Conservation (phyloP, 30 jellyfish, hydroid and myxozoan species). For the Rhopilema esculentum region DNA sequence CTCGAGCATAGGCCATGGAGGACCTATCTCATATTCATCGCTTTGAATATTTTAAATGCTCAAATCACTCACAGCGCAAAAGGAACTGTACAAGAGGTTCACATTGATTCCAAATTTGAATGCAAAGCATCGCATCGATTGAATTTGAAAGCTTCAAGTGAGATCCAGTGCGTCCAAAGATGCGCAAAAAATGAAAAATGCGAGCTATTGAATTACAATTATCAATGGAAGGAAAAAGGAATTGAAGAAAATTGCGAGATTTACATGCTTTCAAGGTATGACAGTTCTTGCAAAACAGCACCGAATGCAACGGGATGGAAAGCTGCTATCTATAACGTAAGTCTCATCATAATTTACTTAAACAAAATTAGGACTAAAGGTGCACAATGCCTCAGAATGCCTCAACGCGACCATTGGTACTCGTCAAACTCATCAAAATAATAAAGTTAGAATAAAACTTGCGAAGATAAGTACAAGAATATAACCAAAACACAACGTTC, state of each 20-base stretch:
- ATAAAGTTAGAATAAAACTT: too few species aligned
- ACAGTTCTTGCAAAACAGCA: constrained; percentile 13
- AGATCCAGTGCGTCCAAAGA: constrained; percentile 33
- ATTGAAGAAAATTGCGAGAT: constrained; percentile 37
- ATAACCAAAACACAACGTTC: too few species aligned
- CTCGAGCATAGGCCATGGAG: too few species aligned
- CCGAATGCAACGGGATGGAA: constrained; percentile 12
- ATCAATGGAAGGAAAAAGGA: background rate
- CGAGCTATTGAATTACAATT: constrained; percentile 19
- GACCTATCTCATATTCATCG: too few species aligned
- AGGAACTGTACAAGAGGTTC: background rate
- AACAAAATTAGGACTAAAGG: too few species aligned
- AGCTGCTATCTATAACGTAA: constrained; percentile 29
- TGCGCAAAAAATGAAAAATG: constrained; percentile 9
- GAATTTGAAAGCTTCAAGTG: constrained; percentile 5
- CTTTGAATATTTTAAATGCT: too few species aligned
- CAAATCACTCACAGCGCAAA: constrained; percentile 6
- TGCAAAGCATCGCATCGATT: constrained; percentile 6
- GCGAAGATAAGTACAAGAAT: too few species aligned
- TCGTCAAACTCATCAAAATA: too few species aligned
- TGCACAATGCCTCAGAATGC: too few species aligned
- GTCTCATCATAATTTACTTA: background rate
- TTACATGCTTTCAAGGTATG: constrained; percentile 1
- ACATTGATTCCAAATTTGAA: constrained; percentile 2
- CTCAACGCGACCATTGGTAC: too few species aligned